These are phyloP conservation scores for Aphrocallistes beatrix DNA, from an alignment of 37 sponge, comb jelly and placozoan genomes.

Conservation along the genomic window DNA sequence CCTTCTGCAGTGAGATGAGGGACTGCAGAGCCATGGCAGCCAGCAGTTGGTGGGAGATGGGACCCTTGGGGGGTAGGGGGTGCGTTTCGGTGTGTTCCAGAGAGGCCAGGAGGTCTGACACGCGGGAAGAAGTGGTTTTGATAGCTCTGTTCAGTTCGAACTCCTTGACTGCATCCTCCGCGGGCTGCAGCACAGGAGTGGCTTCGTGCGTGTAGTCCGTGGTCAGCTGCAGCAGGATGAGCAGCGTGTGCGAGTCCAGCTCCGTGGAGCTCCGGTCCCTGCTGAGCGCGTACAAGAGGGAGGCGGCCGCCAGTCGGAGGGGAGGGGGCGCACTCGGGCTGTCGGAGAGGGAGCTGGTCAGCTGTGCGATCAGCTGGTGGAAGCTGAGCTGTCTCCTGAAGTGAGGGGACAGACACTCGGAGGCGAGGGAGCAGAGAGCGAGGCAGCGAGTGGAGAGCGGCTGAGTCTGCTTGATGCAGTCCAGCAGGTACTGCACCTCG, in stretches of 20 bases:
- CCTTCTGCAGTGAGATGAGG: neutral
- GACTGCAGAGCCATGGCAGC: neutral
- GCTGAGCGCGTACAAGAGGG: neutral
- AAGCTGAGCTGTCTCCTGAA: neutral
- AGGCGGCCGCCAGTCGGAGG: neutral
- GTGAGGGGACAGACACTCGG: neutral
- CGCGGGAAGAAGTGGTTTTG: neutral
- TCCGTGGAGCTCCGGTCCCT: neutral
- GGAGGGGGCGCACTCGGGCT: neutral
- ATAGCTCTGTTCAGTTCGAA: neutral
- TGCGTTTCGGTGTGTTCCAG: conserved; percentile 1
- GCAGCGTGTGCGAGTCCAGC: neutral
- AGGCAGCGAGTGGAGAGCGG: neutral
- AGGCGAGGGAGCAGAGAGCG: neutral
- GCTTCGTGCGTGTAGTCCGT: neutral
- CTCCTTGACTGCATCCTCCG: neutral
- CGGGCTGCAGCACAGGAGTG: neutral
- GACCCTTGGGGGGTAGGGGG: neutral
- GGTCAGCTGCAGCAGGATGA: neutral
- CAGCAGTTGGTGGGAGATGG: neutral
- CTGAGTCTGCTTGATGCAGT: neutral
- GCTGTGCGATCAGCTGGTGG: conserved; percentile 12
- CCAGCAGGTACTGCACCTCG: neutral
- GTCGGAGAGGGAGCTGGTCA: neutral
- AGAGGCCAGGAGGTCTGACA: neutral